A percentile compares a stretch with the other conserved stretches of the same genome.
phyloP scores from a whole-genome alignment of 1,140 invertebrate species.

The Vollenhovia emeryi region DNA sequence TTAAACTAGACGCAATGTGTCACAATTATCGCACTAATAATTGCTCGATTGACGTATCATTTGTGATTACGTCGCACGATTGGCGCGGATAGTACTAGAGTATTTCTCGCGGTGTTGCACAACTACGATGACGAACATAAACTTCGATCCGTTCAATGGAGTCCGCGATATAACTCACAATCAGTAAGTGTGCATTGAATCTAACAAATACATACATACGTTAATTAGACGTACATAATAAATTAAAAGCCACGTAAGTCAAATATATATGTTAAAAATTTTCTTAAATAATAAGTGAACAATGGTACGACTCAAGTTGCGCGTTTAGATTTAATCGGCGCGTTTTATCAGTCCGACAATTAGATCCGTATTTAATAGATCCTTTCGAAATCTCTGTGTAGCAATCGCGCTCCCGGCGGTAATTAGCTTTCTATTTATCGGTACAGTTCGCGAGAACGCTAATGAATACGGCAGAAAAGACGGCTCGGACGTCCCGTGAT shows the following conservation, averaged over 20 bases:
- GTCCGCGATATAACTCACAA: neutral
- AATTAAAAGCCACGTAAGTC: neutral
- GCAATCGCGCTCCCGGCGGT: neutral
- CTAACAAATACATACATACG: neutral
- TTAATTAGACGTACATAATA: neutral
- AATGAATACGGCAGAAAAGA: conserved; percentile 7
- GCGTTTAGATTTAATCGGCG: neutral
- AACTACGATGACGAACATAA: neutral
- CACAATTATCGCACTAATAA: conserved; percentile 21
- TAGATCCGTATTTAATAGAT: conserved; percentile 12
- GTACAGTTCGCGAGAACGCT: neutral
- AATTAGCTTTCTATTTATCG: conserved; percentile 51
- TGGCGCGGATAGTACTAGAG: neutral
- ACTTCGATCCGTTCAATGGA: neutral
- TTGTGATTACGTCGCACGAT: neutral
- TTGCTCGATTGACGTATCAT: neutral
- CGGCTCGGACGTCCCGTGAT: conserved; percentile 18
- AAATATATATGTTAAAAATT: neutral
- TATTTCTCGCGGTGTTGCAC: neutral
- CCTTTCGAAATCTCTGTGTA: conserved; percentile 29
- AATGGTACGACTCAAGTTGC: neutral
- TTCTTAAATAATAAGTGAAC: neutral
- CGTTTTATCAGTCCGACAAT: neutral
- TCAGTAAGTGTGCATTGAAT: neutral
- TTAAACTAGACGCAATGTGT: neutral